Conservation (phyloP, 1,140 invertebrate genomes). For the Drosophila arawakana region DNA sequence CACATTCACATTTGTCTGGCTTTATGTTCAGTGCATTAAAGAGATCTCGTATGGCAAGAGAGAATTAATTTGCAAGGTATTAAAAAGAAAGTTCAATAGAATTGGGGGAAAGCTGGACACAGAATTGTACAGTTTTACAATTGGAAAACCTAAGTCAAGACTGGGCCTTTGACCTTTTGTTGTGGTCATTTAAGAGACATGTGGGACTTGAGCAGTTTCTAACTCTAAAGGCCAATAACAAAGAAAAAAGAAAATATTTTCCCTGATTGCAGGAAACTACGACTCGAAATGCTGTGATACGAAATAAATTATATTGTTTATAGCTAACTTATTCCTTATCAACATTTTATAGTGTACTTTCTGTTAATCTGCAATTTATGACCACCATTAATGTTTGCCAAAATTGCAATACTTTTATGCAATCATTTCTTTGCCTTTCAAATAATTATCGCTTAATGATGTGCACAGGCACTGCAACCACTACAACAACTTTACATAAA, state of each 20-base stretch:
- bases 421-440: slow-evolving; percentile 37
- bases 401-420: slow-evolving; percentile 48
- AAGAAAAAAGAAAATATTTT: slow-evolving; percentile 5
- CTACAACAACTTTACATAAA: slow-evolving; percentile 53
- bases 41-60: slow-evolving; percentile 23
- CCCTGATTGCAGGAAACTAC: slow-evolving; percentile 15
- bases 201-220: slow-evolving; percentile 14
- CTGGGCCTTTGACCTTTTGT: slow-evolving; percentile 11
- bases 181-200: slow-evolving; percentile 5
- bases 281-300: not conserved
- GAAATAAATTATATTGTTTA: not conserved
- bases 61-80: slow-evolving; percentile 70
- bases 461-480: slow-evolving; percentile 51
- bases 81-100: slow-evolving; percentile 4
- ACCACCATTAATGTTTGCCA: not conserved
- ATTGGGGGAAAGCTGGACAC: slow-evolving; percentile 2
- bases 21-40: slow-evolving; percentile 38
- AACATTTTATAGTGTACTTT: not conserved
- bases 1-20: slow-evolving; percentile 40
- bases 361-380: slow-evolving; percentile 12
- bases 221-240: slow-evolving; percentile 25
- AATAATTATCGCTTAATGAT: slow-evolving; percentile 82
- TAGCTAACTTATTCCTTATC: not conserved
- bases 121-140: not conserved
- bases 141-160: slow-evolving; percentile 5